Evolutionary conservation across 2,797 vertebrate species (phyloP), one percentile per base, ranked within the genome.

Genomic region (Parotocinclus haroldoi): DNA sequence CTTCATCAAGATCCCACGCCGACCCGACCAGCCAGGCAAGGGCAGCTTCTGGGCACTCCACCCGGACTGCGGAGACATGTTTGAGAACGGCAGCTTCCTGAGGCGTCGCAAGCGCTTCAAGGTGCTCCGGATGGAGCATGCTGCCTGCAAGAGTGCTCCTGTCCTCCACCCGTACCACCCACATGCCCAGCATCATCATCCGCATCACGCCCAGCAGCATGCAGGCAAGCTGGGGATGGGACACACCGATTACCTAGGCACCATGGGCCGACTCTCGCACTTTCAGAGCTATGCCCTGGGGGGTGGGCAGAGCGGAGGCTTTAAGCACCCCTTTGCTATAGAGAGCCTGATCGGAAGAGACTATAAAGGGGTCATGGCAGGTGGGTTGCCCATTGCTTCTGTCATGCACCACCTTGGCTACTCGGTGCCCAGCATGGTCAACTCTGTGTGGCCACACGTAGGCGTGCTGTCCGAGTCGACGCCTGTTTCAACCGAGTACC

Each of bases 341-440:
- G 96, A 98, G 87, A 98, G 96, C 79, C 92, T 98, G 52, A 98
- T 98, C 76, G 92, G 95, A 63, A 86, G 95, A 82, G 95, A 98
- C 88, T 98, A 96, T 79, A 98, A 97, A 78, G 94, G 95, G 0
- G 91, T 95, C 79, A 89, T 96, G 88, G 89, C 94, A 6, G 84
- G 93, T 12, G 94, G 94, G 56, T 84, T 98, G 60, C 96, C 96
- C 1, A 82, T 98, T 78, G 94, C 95, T 10, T 98, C 96, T 0
- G 95, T 98, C 82, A 99, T 99, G 95, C 95, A 98, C 83, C 96
- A 98, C 75, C 82, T 99, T 71, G 95, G 96, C 53, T 98, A 98
- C 80, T 92, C 96, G 0, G 89, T 97, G 63, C 91, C 94, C 1
- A 90, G 93, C 63, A 86, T 98, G 81, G 93, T 98, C 71, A 87